These are phyloP conservation scores for Amiota mariae DNA, from an alignment of 2,888 invertebrate species.

Conservation along the genomic window DNA sequence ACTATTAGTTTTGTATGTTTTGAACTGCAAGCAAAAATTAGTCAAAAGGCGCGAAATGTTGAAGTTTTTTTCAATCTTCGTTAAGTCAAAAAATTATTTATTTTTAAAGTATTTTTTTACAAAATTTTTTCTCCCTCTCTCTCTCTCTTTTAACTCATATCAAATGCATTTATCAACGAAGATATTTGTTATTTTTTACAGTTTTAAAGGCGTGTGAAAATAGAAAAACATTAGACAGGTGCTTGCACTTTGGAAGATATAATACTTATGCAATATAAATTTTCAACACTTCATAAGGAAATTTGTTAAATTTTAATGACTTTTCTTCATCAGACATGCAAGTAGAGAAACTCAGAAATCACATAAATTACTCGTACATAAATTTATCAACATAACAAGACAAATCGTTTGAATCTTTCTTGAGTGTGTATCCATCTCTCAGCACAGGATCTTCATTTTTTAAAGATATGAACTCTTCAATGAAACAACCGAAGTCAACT, in stretches of 20 bases:
- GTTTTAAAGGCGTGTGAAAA: conserved; percentile 13
- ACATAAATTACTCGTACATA: too few relatives aligned
- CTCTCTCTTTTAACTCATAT: not conserved
- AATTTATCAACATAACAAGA: too few relatives aligned
- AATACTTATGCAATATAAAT: not conserved
- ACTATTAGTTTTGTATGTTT: conserved; percentile 43
- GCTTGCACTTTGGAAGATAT: not conserved
- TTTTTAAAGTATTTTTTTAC: not conserved
- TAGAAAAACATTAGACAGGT: not conserved
- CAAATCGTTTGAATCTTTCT: too few relatives aligned
- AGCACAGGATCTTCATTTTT: too few relatives aligned
- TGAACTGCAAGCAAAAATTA: conserved; percentile 37
- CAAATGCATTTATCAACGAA: conserved; percentile 14
- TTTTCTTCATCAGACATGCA: too few relatives aligned
- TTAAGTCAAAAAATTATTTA: not conserved
- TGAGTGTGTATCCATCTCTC: too few relatives aligned
- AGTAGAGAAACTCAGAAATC: too few relatives aligned
- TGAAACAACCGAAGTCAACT: too few relatives aligned
- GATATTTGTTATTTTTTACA: conserved; percentile 21
- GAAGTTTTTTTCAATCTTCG: conserved; percentile 2
- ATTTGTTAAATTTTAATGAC: not conserved
- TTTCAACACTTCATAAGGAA: not conserved
- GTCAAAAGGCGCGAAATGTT: conserved; percentile 30
- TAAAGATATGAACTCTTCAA: too few relatives aligned
- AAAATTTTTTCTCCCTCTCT: not conserved